Base-by-base conservation (phyloP, 2,888 invertebrate species). In the Bimastos eiseni region DNA sequence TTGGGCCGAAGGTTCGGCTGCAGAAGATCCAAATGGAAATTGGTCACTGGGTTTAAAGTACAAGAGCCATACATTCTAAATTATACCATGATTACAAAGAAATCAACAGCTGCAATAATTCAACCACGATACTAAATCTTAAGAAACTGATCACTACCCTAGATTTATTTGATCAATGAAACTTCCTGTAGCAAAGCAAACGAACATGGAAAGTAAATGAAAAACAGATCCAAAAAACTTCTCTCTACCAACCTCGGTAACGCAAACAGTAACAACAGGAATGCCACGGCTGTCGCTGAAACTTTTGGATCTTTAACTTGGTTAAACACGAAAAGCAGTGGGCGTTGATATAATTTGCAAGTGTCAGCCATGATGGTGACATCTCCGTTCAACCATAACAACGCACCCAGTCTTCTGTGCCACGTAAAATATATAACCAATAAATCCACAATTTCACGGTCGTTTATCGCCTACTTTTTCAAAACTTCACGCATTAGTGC, bases 251-350 rank as follows among this genome's bases (percentile, higher is more conserved):
- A 70, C 70, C 70, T 70, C 70, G 70, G 70, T n/a, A 70, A 70
- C 8, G 70, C n/a, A 70, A 70, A 30, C 70, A 70, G n/a, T 70
- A 70, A n/a, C 70, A 70, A n/a, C 30, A 70, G 5, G n/a, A n/a
- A 70, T 30, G n/a, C 13, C 70, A 70, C 70, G 70, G 70, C 70
- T 70, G n/a, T 70, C 70, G 70, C 70, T n/a, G 70, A 70, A 6
- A 70, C n/a, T n/a, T 70, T 70, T 70, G 70, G 70, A 70, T 70
- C 70, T 70, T 70, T 70, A 70, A 70, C n/a, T 70, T 70, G 70
- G 70, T 70, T 70, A 70, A 70, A 17, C 11, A n/a, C n/a, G 13
- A n/a, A n/a, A n/a, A 70, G 30, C 70, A 70, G 70, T 70, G 70
- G 70, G 70, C 70, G 70, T 70, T 70, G 70, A n/a, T 70, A 70